Conservation (phyloP, 2,888 invertebrate species). For the Megalurothrips usitatus region DNA sequence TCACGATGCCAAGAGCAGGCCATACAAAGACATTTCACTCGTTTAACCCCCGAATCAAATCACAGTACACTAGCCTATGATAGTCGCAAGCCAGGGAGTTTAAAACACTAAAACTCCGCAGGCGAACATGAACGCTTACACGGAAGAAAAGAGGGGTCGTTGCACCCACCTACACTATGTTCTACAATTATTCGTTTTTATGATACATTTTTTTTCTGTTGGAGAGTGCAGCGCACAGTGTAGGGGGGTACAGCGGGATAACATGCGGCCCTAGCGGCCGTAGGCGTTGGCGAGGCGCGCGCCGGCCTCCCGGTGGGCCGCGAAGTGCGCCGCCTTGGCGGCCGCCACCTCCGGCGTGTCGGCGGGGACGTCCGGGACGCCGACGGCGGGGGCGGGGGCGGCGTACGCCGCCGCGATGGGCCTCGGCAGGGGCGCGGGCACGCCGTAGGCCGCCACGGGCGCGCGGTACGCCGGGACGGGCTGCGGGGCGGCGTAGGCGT, state of each 20-base stretch:
- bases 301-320: conserved; percentile 33
- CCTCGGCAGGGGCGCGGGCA: conserved; percentile 39
- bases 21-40: not conserved
- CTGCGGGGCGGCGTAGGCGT: conserved; percentile 39
- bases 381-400: not conserved
- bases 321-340: conserved; percentile 34
- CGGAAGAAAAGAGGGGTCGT: not conserved
- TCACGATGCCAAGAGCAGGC: conserved; percentile 17
- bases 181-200: not conserved
- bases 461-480: conserved; percentile 24
- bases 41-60: not conserved
- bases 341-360: conserved; percentile 36
- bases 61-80: not conserved
- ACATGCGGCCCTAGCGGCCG: not conserved
- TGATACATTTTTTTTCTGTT: not conserved
- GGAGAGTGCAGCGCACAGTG: not conserved
- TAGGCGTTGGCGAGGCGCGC: conserved; percentile 32
- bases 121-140: not conserved
- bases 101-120: not conserved
- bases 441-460: conserved; percentile 37
- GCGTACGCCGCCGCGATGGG: conserved; percentile 45
- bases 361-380: conserved; percentile 29
- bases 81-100: not conserved
- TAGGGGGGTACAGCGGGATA: not conserved
- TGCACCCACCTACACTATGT: not conserved